A percentile compares a stretch with the other conserved stretches of the same genome.
phyloP scores from a whole-genome alignment of 2,797 vertebrate genomes.

The Carapus acus region DNA sequence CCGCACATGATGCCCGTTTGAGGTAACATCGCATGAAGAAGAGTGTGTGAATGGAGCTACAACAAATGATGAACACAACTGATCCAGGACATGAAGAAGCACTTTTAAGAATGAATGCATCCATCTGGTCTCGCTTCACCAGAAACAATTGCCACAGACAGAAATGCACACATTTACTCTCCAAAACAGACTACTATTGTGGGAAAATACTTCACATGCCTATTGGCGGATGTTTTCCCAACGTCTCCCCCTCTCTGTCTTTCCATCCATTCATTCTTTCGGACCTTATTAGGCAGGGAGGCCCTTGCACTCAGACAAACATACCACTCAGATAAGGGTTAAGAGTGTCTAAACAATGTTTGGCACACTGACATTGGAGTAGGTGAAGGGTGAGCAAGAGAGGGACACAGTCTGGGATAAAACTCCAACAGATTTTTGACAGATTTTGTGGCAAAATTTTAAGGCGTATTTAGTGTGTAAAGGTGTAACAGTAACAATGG shows the following conservation, averaged over 20 bases:
- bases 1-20: conserved; percentile 12
- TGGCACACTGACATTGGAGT: conserved; percentile 40
- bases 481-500: no score
- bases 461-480: no score
- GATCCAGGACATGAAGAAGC: no score
- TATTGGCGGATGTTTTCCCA: conserved; percentile 46
- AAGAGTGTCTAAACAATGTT: conserved; percentile 54
- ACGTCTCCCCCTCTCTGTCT: conserved; percentile 19
- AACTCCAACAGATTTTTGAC: conserved; percentile 21
- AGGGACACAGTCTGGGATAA: conserved; percentile 12
- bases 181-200: conserved; percentile 19
- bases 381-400: neutral
- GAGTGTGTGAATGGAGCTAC: conserved; percentile 17
- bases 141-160: conserved; percentile 17
- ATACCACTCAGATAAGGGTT: conserved; percentile 56
- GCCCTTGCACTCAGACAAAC: conserved; percentile 57
- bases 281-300: conserved; percentile 64
- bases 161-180: neutral
- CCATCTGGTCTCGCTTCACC: conserved; percentile 12
- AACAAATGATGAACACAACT: conserved; percentile 16
- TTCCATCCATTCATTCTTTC: conserved; percentile 11
- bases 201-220: conserved; percentile 53
- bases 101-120: no score
- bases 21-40: conserved; percentile 30
- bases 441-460: no score